Evolutionary conservation across 2,888 invertebrate genomes (phyloP), one percentile per base, ranked within the genome.

Genomic region (Diabrotica balteata): DNA sequence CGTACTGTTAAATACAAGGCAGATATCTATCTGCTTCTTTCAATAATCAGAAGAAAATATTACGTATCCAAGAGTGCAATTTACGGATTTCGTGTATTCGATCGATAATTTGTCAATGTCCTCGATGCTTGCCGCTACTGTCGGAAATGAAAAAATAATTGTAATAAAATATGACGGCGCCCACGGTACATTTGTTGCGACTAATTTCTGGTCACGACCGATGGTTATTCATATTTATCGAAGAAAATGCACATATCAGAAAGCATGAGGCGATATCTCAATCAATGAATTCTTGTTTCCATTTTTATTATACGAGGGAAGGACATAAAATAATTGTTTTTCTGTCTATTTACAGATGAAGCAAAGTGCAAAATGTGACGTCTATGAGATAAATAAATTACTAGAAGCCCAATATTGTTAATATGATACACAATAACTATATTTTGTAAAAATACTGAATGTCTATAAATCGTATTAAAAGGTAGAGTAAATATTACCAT

Each of bases 21-120:
- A 2, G 32, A 32, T 32, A 32, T 32, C 32, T 32, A 32, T 32
- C 32, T 32, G 32, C 4, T 32, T 32, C 32, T 32, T 32, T 32
- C 32, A 32, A 32, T 32, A 32, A 32, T 32, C 32, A 32, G 32
- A 32, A 32, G 32, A 32, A 32, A 32, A 32, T 32, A 32, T 32
- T 32, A 5, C 32, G 32, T 32, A 32, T 32, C 32, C 32, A 32
- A 32, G 32, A 32, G 32, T 47, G 47, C 47, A 9, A 47, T 10
- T 47, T 47, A 10, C 9, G 4, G 10, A 47, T 47, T 47, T 47
- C 61, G 53, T 68, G 68, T 59, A 57, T 47, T 42, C 42, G 42
- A 68, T 68, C 61, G 61, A 68, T 68, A 62, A 68, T 68, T 68
- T 65, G 68, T 68, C 64, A 68, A 54, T 62, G 65, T 58, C 61